Percentiles rank a stretch among this genome's conserved stretches.
Conservation (phyloP, 2,888 invertebrate species). For the Leucophenga maculata region DNA sequence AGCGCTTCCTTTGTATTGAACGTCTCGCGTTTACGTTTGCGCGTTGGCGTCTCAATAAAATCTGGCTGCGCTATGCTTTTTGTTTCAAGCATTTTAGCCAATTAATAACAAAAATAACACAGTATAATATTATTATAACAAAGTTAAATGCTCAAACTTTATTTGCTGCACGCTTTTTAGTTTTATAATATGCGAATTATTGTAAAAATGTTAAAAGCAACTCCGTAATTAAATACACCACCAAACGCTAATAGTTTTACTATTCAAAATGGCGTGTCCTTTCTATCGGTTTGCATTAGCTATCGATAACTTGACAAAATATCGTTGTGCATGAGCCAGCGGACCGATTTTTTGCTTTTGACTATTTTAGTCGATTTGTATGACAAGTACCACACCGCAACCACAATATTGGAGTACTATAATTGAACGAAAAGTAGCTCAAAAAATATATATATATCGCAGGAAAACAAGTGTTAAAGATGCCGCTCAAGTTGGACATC, state of each 20-base stretch:
- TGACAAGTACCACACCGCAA: not conserved
- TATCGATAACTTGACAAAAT: not conserved
- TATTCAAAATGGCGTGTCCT: conserved; percentile 18
- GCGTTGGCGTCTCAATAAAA: conserved; percentile 58
- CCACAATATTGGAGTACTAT: not conserved
- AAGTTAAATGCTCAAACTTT: no score
- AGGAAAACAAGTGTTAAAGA: conserved; percentile 40
- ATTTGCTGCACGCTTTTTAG: no score
- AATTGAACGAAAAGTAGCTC: not conserved
- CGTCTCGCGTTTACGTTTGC: conserved; percentile 70
- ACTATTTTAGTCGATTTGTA: not conserved
- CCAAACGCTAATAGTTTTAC: no score
- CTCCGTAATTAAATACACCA: no score
- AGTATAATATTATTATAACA: no score
- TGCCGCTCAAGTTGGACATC: conserved; percentile 96
- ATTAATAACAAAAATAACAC: not conserved
- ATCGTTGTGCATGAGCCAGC: not conserved
- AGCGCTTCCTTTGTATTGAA: conserved; percentile 32
- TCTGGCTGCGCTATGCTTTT: conserved; percentile 50
- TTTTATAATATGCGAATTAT: no score
- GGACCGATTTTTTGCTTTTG: not conserved
- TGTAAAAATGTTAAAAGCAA: no score
- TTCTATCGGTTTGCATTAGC: not conserved
- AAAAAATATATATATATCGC: not conserved
- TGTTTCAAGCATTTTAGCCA: conserved; percentile 50